Evolutionary conservation across 1,140 invertebrate genomes (phyloP).

Genomic region (Apis laboriosa): DNA sequence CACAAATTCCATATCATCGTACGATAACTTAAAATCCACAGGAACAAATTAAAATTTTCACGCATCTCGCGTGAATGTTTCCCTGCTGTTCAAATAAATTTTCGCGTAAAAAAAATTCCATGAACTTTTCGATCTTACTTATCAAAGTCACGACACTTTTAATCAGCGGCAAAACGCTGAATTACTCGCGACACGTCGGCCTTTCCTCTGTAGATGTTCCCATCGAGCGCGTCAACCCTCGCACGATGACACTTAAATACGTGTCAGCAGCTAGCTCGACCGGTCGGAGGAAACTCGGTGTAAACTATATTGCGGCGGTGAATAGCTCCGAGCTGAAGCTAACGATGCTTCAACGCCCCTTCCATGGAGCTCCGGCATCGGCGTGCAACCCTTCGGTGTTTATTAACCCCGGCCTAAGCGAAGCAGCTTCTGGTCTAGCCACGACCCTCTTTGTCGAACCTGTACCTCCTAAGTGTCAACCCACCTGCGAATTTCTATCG

Average conservation of each 20-base stretch:
- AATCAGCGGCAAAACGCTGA: constrained; percentile 16
- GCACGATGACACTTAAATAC: constrained; percentile 64
- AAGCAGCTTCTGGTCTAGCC: constrained; percentile 9
- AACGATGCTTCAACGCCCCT: constrained; percentile 63
- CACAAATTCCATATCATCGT: too few species aligned
- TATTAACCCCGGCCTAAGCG: constrained; percentile 54
- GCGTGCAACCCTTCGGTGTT: constrained; percentile 49
- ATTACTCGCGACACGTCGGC: background rate
- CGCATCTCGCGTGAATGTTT: too few species aligned
- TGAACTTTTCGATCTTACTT: too few species aligned
- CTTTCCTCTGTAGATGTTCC: background rate
- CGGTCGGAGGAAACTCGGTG: constrained; percentile 51
- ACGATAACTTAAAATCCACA: too few species aligned
- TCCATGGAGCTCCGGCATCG: constrained; percentile 17
- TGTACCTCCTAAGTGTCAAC: constrained; percentile 10
- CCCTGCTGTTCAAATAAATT: too few species aligned
- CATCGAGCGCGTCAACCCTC: constrained; percentile 32
- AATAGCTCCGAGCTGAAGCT: constrained; percentile 60
- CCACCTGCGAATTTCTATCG: constrained; percentile 14
- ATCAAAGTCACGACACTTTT: background rate
- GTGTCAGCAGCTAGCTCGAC: constrained; percentile 56
- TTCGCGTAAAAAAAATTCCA: too few species aligned
- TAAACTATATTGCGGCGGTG: constrained; percentile 65
- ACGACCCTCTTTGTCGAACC: constrained; percentile 21
- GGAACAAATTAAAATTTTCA: too few species aligned